These are phyloP conservation scores for Acleris literana DNA, from an alignment of 2,888 invertebrate genomes.

Conservation along the genomic window DNA sequence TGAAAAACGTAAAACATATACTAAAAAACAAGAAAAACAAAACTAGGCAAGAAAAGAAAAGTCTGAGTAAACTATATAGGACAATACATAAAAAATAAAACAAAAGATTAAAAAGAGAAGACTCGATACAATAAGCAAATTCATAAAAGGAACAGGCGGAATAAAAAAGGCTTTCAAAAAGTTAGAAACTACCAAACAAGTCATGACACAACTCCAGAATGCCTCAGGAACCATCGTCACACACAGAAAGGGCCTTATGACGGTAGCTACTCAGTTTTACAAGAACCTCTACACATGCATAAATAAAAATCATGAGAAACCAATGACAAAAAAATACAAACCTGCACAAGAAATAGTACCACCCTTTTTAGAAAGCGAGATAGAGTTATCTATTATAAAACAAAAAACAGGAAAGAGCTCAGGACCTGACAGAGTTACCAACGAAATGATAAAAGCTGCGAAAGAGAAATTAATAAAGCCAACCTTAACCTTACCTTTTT, in stretches of 20 bases:
- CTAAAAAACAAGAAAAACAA: slow-evolving; percentile 22
- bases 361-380: slow-evolving; percentile 1
- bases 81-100: slow-evolving; percentile 18
- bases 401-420: slow-evolving; percentile 7
- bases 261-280: neutral
- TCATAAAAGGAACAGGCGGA: slow-evolving; percentile 10
- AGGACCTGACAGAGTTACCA: slow-evolving; percentile 9
- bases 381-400: slow-evolving; percentile 4
- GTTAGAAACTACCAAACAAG: neutral
- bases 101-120: slow-evolving; percentile 12
- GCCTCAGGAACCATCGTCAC: neutral
- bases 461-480: neutral
- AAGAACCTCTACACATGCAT: neutral
- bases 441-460: slow-evolving; percentile 10
- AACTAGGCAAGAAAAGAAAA: slow-evolving; percentile 19
- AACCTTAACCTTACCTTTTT: neutral
- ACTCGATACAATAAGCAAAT: slow-evolving; percentile 14
- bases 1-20: neutral
- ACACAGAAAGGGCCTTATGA: neutral
- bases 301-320: neutral
- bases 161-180: slow-evolving; percentile 9
- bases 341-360: neutral
- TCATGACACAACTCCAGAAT: neutral
- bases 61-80: slow-evolving; percentile 19
- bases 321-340: neutral